Conservation (phyloP, 2,888 invertebrate genomes). For the Oxyscelio sp. region DNA sequence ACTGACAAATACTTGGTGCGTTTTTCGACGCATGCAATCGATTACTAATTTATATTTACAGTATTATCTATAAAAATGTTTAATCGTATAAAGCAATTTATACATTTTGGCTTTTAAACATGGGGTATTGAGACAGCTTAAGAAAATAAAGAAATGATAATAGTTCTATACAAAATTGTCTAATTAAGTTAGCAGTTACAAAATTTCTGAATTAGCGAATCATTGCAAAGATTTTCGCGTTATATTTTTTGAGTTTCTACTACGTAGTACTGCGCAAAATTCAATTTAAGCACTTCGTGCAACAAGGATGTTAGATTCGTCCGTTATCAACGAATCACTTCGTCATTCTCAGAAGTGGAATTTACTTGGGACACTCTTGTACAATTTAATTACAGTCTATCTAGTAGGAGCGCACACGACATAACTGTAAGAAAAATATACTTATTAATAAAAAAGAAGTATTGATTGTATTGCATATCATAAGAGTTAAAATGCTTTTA, state of each 20-base stretch:
- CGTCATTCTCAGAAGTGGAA: constrained; percentile 30
- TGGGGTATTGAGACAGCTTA: constrained; percentile 9
- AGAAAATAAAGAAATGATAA: constrained; percentile 20
- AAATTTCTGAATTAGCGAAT: neutral
- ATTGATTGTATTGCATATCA: too few relatives aligned
- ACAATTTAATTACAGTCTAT: constrained; percentile 31
- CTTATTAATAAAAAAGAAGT: too few relatives aligned
- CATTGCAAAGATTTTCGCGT: neutral
- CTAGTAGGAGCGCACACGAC: too few relatives aligned
- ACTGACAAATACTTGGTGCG: constrained; percentile 73
- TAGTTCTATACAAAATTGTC: constrained; percentile 33
- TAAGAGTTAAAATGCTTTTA: too few relatives aligned
- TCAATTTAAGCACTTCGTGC: constrained; percentile 59
- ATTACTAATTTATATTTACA: constrained; percentile 57
- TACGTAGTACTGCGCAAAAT: constrained; percentile 25
- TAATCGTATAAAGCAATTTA: constrained; percentile 40
- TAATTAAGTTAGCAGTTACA: constrained; percentile 39
- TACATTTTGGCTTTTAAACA: constrained; percentile 34
- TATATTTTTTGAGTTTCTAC: constrained; percentile 8
- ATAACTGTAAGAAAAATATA: too few relatives aligned
- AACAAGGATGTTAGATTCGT: constrained; percentile 34
- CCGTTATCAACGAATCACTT: constrained; percentile 22
- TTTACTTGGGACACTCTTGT: constrained; percentile 35
- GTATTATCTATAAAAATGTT: constrained; percentile 29
- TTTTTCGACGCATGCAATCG: constrained; percentile 76